Evolutionary conservation across 2,113 vertebrate genomes (phyloP), one percentile per base, ranked within the genome.

Genomic region (Hyaena hyaena): DNA sequence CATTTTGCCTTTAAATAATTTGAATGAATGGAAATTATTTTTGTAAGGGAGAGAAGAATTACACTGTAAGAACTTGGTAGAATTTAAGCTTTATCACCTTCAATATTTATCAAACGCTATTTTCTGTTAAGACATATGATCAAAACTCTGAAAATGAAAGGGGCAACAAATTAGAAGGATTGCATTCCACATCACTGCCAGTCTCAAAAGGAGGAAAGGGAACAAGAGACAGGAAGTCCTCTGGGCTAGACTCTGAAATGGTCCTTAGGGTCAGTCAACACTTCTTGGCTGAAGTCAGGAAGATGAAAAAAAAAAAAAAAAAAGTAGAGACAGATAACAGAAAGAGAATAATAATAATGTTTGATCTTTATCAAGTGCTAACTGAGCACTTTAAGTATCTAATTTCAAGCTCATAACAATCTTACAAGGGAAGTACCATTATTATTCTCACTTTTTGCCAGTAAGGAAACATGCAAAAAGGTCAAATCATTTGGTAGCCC

Each of bases 91-190:
- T 92, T 71, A 81, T 16, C 69, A 39, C 9, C 16, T 66, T 15
- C 17, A 10, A 15, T 17, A 17, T 10, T 63, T 66, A 17, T 83
- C 74, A 93, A 87, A 86, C 15, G 82, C 58, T 88, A 71, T 80
- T 94, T 65, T 81, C 63, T 90, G 26, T 95, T 77, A 85, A 17
- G 10, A 82, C 90, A 9, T 65, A 94, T 93, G 3, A 2, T n/a
- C 45, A 90, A 90, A 84, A 90, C 28, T 88, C 89, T 86, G 66
- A 92, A 95, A 88, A 93, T 50, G 16, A 74, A 97, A 94, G 17
- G 8, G 48, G 33, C 19, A 74, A 71, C 28, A 73, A 66, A 63
- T 87, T 33, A 74, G 23, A 26, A 79, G 94, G n/a, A 50, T 7
- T 68, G 24, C 10, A 39, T 61, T 90, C 28, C 23, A n/a, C 9